These are phyloP conservation scores for Laodelphax striatellus DNA, from an alignment of 1,140 invertebrate species.

Conservation along the genomic window DNA sequence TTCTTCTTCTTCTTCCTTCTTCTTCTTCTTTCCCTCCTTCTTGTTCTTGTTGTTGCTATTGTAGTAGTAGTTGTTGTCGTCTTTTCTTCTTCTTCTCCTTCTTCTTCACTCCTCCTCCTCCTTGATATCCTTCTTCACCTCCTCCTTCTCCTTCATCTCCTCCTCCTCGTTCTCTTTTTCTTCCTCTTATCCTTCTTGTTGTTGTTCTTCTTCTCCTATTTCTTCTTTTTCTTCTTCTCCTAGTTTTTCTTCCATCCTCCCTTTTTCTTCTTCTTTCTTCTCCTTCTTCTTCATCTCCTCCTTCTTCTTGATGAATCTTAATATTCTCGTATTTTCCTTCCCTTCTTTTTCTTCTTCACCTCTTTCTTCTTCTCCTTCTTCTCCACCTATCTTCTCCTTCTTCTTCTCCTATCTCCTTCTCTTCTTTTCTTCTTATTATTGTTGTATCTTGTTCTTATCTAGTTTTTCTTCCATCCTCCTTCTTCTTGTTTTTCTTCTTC, in stretches of 20 bases:
- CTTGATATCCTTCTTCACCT: background rate
- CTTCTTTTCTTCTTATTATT: no score
- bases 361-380: background rate
- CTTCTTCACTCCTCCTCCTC: background rate
- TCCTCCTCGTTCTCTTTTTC: background rate
- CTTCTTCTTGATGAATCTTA: no score
- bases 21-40: background rate
- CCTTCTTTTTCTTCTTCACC: no score
- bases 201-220: background rate
- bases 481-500: background rate
- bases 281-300: background rate
- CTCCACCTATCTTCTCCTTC: background rate
- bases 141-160: background rate
- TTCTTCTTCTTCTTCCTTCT: background rate
- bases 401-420: background rate
- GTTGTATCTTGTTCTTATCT: no score
- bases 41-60: no score
- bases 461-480: no score
- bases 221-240: background rate
- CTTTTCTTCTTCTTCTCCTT: no score
- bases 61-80: no score
- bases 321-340: no score
- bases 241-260: background rate
- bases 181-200: background rate
- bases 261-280: background rate